These are phyloP conservation scores for Neofelis nebulosa DNA, from an alignment of 2,113 vertebrate species.

Conservation along the genomic window DNA sequence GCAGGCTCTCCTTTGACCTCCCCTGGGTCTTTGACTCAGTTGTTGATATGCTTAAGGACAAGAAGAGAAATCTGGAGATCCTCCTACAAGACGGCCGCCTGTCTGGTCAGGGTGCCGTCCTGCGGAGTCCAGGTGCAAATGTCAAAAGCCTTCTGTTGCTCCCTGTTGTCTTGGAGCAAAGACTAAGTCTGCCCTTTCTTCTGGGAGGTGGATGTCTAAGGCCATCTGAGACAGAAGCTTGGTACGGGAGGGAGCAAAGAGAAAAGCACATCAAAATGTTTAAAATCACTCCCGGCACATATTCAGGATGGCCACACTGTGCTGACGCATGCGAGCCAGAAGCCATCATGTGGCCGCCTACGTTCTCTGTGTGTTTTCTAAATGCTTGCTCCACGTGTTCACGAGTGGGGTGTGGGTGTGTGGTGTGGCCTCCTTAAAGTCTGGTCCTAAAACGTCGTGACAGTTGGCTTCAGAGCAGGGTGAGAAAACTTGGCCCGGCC, in stretches of 20 bases:
- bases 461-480: not conserved
- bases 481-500: not conserved
- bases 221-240: not conserved
- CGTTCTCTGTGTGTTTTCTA: not conserved
- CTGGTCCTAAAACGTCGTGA: not conserved
- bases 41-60: not conserved
- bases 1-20: not conserved
- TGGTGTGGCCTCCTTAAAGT: not conserved
- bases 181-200: not conserved
- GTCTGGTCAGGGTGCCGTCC: not conserved
- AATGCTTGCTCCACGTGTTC: too few species aligned
- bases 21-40: not conserved
- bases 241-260: not conserved
- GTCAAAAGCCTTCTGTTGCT: not conserved
- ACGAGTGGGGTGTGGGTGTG: fast-evolving
- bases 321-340: fast-evolving
- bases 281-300: fast-evolving
- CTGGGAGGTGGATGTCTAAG: not conserved
- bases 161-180: not conserved
- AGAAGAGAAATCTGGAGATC: not conserved
- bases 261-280: not conserved
- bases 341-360: not conserved
- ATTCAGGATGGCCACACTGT: fast-evolving
- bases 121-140: not conserved
- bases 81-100: not conserved